Base-by-base conservation (phyloP, 1,140 invertebrate genomes). In the Dolichoris vasculosae region DNA sequence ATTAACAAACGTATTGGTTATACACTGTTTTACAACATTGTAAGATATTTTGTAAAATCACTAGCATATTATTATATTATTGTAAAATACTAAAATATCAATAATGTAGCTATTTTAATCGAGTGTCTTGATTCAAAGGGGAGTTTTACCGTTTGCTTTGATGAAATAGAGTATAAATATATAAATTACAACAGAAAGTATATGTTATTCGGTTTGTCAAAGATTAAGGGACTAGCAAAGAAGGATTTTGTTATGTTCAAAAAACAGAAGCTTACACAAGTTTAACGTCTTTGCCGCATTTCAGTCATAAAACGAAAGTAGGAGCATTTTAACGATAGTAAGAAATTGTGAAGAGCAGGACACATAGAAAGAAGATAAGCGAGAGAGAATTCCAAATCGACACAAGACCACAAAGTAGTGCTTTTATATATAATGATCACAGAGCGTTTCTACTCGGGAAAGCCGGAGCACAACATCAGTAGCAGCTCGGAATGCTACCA, bases 371-470 rank as follows among this genome's bases (percentile, higher is more conserved):
- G 20, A 11, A 67, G 26, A 35, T 20, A 43, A 46, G 32, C 26
- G 17, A 30, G 38, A 46, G 40, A 40, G 13, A 80, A 67, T 43
- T 30, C 59, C 51, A 78, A 51, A 78, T 51, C 46, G 30, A 59
- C 32, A 8, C 77, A 79, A 40, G 59, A 80, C 59, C 78, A 40
- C 78, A 80, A 64, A 80, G 78, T 80, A 67, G n/a, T 38, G 78
- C 78, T 80, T 80, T 35, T 32, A 43, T 43, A 73, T 43, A 80
- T 80, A 80, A 80, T 67, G 35, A 80, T 32, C 55, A 79, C 11
- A 13, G 26, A 43, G 38, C 6, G 69, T 11, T n/a, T 15, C 15
- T n/a, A n/a, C 38, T 26, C 38, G 38, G 69, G 69, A 40, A 43
- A 67, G 38, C 59, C 13, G 59, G 26, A 64, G 59, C 40, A n/a